Percentiles rank a stretch among this genome's conserved stretches.
phyloP scores from a whole-genome alignment of 2,113 vertebrate species.

The Paradoxurus hermaphroditus region DNA sequence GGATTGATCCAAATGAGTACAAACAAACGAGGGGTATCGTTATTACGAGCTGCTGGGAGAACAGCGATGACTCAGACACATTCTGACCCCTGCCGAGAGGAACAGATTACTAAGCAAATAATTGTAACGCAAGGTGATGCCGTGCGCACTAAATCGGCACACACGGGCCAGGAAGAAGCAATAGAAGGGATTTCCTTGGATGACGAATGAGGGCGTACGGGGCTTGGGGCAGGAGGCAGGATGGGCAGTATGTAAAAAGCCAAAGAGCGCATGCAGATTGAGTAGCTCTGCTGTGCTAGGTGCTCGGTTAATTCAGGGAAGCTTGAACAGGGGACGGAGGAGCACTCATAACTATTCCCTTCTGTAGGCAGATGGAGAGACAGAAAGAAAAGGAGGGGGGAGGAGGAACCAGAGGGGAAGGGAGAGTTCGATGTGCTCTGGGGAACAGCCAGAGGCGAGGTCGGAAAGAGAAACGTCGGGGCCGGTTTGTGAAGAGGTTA shows the following conservation, averaged over 20 bases:
- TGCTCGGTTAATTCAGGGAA: not conserved
- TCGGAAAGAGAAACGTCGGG: not conserved
- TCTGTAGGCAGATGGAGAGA: not conserved
- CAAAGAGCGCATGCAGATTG: rapidly evolving
- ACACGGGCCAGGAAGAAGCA: not conserved
- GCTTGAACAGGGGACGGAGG: not conserved
- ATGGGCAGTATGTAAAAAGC: too few species aligned
- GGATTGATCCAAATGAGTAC: not conserved
- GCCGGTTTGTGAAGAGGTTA: not conserved
- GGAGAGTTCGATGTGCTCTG: not conserved
- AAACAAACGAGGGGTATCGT: not conserved
- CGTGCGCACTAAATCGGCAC: not conserved
- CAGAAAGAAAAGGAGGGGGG: not conserved
- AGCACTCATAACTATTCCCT: not conserved
- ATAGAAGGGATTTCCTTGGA: not conserved
- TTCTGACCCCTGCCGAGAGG: not conserved
- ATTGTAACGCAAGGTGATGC: not conserved
- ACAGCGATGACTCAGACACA: not conserved
- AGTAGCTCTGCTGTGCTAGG: rapidly evolving
- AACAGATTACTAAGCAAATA: not conserved
- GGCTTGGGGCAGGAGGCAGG: too few species aligned
- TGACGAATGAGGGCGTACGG: rapidly evolving
- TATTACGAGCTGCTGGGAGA: not conserved
- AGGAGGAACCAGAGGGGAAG: not conserved
- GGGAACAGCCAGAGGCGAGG: not conserved